A percentile compares a stretch with the other conserved stretches of the same genome.
phyloP scores from a whole-genome alignment of 2,113 vertebrate species.

The Circaetus gallicus region DNA sequence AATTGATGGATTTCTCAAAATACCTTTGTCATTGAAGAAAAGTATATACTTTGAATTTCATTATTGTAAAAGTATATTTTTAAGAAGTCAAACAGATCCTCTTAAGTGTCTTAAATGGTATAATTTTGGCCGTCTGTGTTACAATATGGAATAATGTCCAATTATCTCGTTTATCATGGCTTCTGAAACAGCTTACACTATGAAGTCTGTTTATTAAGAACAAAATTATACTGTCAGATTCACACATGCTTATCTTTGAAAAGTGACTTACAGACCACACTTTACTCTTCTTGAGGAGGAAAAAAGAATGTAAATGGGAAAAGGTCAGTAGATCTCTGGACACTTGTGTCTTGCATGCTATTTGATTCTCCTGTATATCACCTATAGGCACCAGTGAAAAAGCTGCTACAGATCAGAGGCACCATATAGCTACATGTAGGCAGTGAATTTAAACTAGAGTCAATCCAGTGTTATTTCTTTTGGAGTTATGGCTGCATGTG shows the following conservation, averaged over 20 bases:
- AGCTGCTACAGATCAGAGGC: not conserved
- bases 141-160: slow-evolving; percentile 39
- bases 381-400: not conserved
- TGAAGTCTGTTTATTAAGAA: slow-evolving; percentile 55
- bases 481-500: not conserved
- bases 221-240: slow-evolving; percentile 54
- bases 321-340: not conserved
- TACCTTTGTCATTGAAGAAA: slow-evolving; percentile 5
- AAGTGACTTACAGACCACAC: not conserved
- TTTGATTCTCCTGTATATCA: not conserved
- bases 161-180: slow-evolving; percentile 48
- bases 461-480: not conserved
- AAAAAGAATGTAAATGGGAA: not conserved
- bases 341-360: not conserved
- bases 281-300: not conserved
- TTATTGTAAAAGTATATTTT: slow-evolving; percentile 27
- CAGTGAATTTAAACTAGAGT: not conserved
- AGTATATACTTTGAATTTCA: slow-evolving; percentile 18
- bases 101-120: slow-evolving; percentile 33
- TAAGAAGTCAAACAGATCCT: slow-evolving; percentile 34
- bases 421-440: not conserved
- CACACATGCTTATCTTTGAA: slow-evolving; percentile 21
- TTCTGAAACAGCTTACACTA: slow-evolving; percentile 16
- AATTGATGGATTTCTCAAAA: slow-evolving; percentile 44
- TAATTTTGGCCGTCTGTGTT: slow-evolving; percentile 19